A percentile compares a stretch with the other conserved stretches of the same genome.
Evolutionary conservation across 2,888 invertebrate species (phyloP).

Genomic region (Pachliopta kotzebuea): DNA sequence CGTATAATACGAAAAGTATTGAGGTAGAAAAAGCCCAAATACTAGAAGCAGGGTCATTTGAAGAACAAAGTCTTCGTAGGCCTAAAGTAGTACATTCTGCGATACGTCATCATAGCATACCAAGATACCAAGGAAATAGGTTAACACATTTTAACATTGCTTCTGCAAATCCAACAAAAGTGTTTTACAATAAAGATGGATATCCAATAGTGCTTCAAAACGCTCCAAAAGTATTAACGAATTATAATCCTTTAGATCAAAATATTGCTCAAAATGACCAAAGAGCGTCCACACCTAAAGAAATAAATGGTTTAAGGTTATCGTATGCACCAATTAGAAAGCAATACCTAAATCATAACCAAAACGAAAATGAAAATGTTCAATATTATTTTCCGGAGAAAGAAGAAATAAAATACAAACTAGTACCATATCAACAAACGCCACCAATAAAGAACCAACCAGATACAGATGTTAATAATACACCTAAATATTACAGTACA

Average conservation of each 20-base stretch:
- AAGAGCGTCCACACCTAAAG: slow-evolving; percentile 51
- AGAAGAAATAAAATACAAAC: slow-evolving; percentile 61
- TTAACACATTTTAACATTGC: slow-evolving; percentile 72
- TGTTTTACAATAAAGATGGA: slow-evolving; percentile 58
- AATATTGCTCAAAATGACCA: slow-evolving; percentile 42
- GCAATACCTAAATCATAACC: slow-evolving; percentile 56
- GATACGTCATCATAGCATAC: slow-evolving; percentile 58
- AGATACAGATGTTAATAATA: slow-evolving; percentile 41
- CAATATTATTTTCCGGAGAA: slow-evolving; percentile 66
- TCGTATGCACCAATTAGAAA: slow-evolving; percentile 51
- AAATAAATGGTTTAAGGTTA: slow-evolving; percentile 45
- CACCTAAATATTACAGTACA: slow-evolving; percentile 43
- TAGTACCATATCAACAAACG: slow-evolving; percentile 75
- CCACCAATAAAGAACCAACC: slow-evolving; percentile 57
- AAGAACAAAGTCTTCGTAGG: slow-evolving; percentile 46
- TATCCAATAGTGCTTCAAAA: slow-evolving; percentile 49
- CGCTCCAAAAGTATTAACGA: slow-evolving; percentile 46
- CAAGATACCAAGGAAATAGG: slow-evolving; percentile 72
- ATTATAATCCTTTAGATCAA: slow-evolving; percentile 53
- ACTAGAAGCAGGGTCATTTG: slow-evolving; percentile 51
- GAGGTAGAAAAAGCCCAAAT: slow-evolving; percentile 71
- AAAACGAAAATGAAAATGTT: slow-evolving; percentile 51
- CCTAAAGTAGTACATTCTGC: slow-evolving; percentile 57
- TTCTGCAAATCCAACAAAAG: slow-evolving; percentile 68
- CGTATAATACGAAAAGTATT: slow-evolving; percentile 50